These are phyloP conservation scores for Saccostrea cuccullata DNA, from an alignment of 1,140 invertebrate genomes.

Conservation along the genomic window DNA sequence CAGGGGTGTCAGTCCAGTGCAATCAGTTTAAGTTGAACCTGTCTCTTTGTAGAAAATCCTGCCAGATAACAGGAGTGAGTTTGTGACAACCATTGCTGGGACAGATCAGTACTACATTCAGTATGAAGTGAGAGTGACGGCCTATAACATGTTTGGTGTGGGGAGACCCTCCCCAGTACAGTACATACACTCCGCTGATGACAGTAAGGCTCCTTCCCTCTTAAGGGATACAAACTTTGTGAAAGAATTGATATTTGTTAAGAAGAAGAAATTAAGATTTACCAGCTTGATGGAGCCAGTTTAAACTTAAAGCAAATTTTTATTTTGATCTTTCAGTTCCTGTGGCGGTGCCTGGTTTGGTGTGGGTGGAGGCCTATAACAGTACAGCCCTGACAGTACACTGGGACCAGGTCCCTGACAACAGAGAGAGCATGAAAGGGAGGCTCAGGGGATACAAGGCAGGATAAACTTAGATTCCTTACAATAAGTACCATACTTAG, in stretches of 20 bases:
- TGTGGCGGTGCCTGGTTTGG: slow-evolving; percentile 90
- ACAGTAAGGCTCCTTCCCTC: slow-evolving; percentile 57
- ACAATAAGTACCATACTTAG: too few relatives aligned
- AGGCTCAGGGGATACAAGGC: slow-evolving; percentile 86
- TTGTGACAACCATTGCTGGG: slow-evolving; percentile 57
- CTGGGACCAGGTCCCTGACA: slow-evolving; percentile 93
- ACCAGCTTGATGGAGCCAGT: too few relatives aligned
- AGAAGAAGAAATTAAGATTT: too few relatives aligned
- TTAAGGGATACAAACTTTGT: background rate
- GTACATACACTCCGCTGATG: slow-evolving; percentile 65
- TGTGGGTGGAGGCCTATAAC: slow-evolving; percentile 88
- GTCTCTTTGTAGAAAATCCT: slow-evolving; percentile 11
- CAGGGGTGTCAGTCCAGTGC: too few relatives aligned
- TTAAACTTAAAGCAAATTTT: background rate
- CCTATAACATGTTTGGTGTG: slow-evolving; percentile 61
- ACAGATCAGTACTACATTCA: slow-evolving; percentile 59
- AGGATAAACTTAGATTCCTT: too few relatives aligned
- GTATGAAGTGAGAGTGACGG: slow-evolving; percentile 65
- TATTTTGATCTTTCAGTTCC: slow-evolving; percentile 84
- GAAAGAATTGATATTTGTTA: too few relatives aligned
- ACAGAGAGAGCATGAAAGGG: slow-evolving; percentile 90
- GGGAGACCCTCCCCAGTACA: slow-evolving; percentile 66
- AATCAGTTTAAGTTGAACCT: background rate
- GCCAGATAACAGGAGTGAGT: slow-evolving; percentile 49
- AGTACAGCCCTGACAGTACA: slow-evolving; percentile 94